phyloP scores from a whole-genome alignment of 2,113 vertebrate genomes.

The Oncorhynchus masou region DNA sequence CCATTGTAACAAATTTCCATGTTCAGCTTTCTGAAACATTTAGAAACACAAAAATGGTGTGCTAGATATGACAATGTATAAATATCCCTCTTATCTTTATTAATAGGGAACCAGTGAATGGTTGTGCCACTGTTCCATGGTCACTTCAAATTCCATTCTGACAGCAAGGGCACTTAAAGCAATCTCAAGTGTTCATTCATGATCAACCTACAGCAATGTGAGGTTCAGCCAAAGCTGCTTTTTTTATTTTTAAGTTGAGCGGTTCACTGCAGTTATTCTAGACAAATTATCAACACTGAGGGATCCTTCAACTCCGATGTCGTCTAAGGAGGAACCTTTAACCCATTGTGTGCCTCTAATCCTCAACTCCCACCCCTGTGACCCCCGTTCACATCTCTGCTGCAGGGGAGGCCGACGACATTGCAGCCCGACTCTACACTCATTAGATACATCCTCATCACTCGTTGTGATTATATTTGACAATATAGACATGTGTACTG shows the following conservation, averaged over 20 bases:
- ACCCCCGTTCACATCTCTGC: conserved; percentile 29
- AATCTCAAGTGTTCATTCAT: conserved; percentile 72
- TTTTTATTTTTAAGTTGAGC: conserved; percentile 26
- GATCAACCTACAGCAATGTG: conserved; percentile 60
- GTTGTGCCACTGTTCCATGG: conserved; percentile 31
- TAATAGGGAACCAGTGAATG: not conserved
- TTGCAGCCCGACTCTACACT: not conserved
- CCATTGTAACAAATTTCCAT: not conserved
- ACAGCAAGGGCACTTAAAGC: conserved; percentile 73
- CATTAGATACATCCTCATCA: conserved; percentile 5
- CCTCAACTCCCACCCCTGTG: conserved; percentile 54
- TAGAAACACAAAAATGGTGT: not conserved
- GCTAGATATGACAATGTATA: conserved; percentile 2
- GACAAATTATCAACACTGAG: conserved; percentile 72
- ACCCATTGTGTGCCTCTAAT: conserved; percentile 70
- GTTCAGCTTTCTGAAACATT: not conserved
- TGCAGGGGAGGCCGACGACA: not conserved
- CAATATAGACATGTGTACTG: not conserved
- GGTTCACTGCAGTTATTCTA: conserved; percentile 61
- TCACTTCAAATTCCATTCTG: conserved; percentile 79
- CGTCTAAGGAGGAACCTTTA: conserved; percentile 66
- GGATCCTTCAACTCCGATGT: conserved; percentile 63
- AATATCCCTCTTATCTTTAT: conserved; percentile 11
- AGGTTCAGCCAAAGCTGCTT: conserved; percentile 44
- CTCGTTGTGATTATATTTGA: not conserved